phyloP scores from a whole-genome alignment of 1,140 invertebrate genomes.

The Solenopsis fugax region DNA sequence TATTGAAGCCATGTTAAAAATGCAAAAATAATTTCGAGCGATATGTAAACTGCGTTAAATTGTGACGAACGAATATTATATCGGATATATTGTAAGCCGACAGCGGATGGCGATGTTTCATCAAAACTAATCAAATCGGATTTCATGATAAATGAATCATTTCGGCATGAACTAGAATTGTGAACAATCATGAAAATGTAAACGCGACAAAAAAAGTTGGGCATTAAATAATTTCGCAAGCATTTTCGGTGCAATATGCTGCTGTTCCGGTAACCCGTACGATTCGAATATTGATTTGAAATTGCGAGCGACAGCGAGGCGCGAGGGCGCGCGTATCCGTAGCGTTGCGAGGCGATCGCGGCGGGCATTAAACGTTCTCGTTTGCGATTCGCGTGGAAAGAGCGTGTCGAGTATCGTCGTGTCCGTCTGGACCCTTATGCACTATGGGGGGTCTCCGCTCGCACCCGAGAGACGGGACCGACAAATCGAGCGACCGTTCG shows the following conservation, averaged over 20 bases:
- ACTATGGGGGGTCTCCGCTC: conserved; percentile 15
- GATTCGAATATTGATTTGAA: conserved; percentile 53
- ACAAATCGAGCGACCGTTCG: conserved; percentile 53
- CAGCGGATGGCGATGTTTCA: conserved; percentile 15
- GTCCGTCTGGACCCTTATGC: conserved; percentile 33
- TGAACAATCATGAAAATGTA: conserved; percentile 3
- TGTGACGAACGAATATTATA: conserved; percentile 17
- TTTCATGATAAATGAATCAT: conserved; percentile 36
- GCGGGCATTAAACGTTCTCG: conserved; percentile 41
- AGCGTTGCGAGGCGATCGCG: not conserved
- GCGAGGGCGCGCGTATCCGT: not conserved
- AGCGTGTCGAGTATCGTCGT: conserved; percentile 57
- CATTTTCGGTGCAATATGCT: not conserved
- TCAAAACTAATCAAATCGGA: conserved; percentile 18
- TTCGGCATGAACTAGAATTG: not conserved
- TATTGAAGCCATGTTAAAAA: conserved; percentile 40
- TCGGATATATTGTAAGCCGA: conserved; percentile 22
- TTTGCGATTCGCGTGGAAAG: conserved; percentile 56
- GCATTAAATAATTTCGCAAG: conserved; percentile 26
- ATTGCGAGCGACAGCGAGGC: conserved; percentile 44
- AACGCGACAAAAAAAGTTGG: conserved; percentile 3
- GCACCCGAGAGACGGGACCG: conserved; percentile 44
- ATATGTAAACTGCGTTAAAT: conserved; percentile 39
- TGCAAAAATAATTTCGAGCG: conserved; percentile 50
- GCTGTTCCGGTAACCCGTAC: not conserved